Evolutionary conservation across 2,113 vertebrate genomes (phyloP).

Genomic region (Phaethornis superciliosus): DNA sequence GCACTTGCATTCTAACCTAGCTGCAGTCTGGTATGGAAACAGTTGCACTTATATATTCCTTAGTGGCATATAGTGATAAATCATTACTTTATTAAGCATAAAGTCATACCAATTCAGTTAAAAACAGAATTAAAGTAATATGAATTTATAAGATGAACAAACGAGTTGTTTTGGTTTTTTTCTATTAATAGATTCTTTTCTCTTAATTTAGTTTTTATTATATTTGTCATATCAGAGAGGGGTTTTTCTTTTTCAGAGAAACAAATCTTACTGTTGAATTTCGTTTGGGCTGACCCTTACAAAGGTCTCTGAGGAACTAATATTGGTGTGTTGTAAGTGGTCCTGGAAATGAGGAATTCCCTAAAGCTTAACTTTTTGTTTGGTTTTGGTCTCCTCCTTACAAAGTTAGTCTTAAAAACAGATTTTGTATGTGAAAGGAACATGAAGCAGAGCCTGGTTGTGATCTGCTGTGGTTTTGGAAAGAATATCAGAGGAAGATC

Average conservation of each 20-base stretch:
- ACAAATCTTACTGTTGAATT: not conserved
- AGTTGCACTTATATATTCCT: not conserved
- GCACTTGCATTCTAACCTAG: constrained; percentile 94
- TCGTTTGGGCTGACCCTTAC: not conserved
- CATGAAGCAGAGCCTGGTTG: not conserved
- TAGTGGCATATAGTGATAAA: not conserved
- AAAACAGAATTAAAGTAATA: not conserved
- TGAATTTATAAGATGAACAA: not conserved
- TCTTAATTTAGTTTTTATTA: not conserved
- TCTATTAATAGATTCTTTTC: not conserved
- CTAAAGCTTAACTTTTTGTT: not conserved
- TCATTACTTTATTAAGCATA: not conserved
- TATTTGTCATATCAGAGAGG: not conserved
- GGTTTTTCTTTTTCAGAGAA: not conserved
- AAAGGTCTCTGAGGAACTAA: not conserved
- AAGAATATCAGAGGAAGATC: not conserved
- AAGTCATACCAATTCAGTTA: not conserved
- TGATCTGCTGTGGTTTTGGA: not conserved
- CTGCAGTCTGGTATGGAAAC: constrained; percentile 89
- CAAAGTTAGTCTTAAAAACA: not conserved
- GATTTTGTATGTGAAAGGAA: not conserved
- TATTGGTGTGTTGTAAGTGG: not conserved
- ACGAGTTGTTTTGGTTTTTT: not conserved
- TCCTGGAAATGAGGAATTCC: not conserved
- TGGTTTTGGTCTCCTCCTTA: not conserved